Percentiles rank a stretch among this genome's conserved stretches.
These are phyloP conservation scores for Brachypterus glaber DNA, from an alignment of 2,888 invertebrate species.

Conservation along the genomic window DNA sequence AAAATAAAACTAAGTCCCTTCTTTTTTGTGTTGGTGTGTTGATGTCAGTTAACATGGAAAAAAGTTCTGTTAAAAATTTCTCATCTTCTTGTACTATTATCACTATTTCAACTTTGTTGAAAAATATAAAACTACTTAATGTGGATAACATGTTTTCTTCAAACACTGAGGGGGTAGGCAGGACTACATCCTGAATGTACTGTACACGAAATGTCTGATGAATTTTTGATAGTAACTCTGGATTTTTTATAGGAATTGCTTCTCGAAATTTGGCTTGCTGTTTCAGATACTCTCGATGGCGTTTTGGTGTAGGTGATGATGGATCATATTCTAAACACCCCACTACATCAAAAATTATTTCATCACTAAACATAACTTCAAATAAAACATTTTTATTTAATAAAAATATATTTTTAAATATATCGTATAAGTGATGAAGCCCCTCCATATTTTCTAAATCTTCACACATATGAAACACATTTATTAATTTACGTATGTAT, in stretches of 20 bases:
- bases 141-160: conserved; percentile 98
- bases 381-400: conserved; percentile 95
- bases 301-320: conserved; percentile 70
- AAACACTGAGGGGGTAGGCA: conserved; percentile 97
- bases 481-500: conserved; percentile 89
- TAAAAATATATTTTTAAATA: conserved; percentile 97
- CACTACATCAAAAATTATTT: conserved; percentile 94
- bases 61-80: conserved; percentile 88
- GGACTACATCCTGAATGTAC: conserved; percentile 97
- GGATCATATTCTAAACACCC: conserved; percentile 99
- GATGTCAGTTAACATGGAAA: conserved; percentile 84
- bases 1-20: conserved; percentile 89
- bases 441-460: conserved; percentile 92
- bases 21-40: conserved; percentile 75
- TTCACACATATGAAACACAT: conserved; percentile 94
- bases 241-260: conserved; percentile 91
- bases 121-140: conserved; percentile 97
- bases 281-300: conserved; percentile 92
- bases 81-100: conserved; percentile 97
- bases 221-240: conserved; percentile 92
- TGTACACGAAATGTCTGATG: conserved; percentile 99
- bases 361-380: conserved; percentile 96
- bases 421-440: conserved; percentile 91
- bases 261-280: conserved; percentile 87
- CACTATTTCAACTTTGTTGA: conserved; percentile 99